Base-by-base conservation (phyloP, 2,113 vertebrate genomes). In the Xenotilapia longispinis region DNA sequence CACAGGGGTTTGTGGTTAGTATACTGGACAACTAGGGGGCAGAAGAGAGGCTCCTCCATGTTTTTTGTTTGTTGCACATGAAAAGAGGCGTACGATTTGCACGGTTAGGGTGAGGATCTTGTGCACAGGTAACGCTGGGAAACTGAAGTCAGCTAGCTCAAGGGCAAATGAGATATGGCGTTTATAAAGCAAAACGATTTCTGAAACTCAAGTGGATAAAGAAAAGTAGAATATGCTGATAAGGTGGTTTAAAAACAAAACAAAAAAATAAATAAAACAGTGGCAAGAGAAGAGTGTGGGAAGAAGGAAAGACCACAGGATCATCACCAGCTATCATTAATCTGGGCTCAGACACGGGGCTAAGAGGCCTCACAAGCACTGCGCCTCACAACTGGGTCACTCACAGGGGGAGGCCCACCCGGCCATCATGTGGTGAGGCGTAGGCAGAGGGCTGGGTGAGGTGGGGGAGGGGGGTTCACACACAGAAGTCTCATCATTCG, bases 341-440 rank as follows among this genome's bases (percentile, higher is more conserved):
- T 97, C 96, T 96, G 95, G 94, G 96, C 95, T 96, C 94, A 97
- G 96, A 97, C 96, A 95, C 87, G 57, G 86, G 93, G 95, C 93
- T 94, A 94, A 95, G 94, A 95, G 91, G 93, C 88, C 95, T 95
- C 89, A 70, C 89, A 91, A 95, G 94, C 92, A 93, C 89, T 75
- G 89, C 79, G 92, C 92, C 90, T 94, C 90, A 95, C 95, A 96
- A 96, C 94, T 96, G 94, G 96, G 96, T 96, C 96, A 96, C 93
- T 94, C 91, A 88, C 90, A 89, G 88, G 94, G 93, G 88, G 91
- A 93, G 87, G 92, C 92, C 92, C 92, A 93, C 93, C 90, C 93
- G 94, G 90, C 93, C 94, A 96, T 94, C 93, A 93, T 96, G 94
- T 94, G 94, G 94, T 90, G 91, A 94, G 82, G 92, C 92, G 83